Base-by-base conservation (phyloP, 1,140 invertebrate species). In the Caerostris extrusa region DNA sequence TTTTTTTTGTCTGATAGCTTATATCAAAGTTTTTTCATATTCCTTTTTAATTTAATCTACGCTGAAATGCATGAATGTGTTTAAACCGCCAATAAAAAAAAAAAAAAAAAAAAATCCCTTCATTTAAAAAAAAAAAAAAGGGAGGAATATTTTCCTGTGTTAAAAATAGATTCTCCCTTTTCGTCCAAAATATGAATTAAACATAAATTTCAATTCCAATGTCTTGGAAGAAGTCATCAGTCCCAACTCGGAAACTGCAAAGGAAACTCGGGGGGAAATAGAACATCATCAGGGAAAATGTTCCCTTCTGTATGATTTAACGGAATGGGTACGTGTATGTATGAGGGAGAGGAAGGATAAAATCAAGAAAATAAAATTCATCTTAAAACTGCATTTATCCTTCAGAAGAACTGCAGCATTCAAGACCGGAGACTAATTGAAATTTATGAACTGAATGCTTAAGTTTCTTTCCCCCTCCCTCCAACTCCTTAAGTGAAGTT, bases 361-460 rank as follows among this genome's bases (percentile, higher is more conserved):
- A 7, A n/a, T 55, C 14, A 19, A 58, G 53, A 56, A 55, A 19
- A 83, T 56, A 83, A 58, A 83, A 12, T 77, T 5, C 34, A 34
- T 71, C 69, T 10, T 7, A 50, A 64, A 64, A 3, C 69, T 53
- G 61, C 14, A 77, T 50, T 12, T 34, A 34, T 34, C 67, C 71
- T 77, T 77, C 50, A 34, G 34, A 77, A 34, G 34, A 77, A 56
- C 14, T 69, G 53, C 7, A 50, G 87, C 56, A 90, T 90, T 71
- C 87, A 90, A 55, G 87, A 57, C 53, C 87, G 10, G 87, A 56
- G 61, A 90, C 87, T 90, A 90, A 90, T 90, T 90, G 87, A 71
- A 90, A 90, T 90, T 69, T 90, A 90, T 90, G 87, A 57, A 69
- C 87, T 67, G 61, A 56, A 69, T 71, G 19, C 67, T 34, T 61